Conservation (phyloP, 2,888 invertebrate species). For the Timema podura region DNA sequence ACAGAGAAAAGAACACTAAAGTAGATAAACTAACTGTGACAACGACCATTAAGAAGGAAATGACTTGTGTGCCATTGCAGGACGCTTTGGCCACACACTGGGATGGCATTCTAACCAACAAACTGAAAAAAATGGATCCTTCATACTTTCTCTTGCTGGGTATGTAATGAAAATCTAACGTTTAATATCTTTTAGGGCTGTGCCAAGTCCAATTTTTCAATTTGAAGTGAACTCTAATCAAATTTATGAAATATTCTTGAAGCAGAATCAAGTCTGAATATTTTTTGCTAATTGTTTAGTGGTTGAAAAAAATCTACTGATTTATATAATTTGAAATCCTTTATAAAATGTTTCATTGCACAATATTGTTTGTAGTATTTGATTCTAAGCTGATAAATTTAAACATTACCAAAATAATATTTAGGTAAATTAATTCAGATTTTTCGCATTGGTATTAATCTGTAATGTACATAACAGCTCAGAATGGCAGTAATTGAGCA, state of each 20-base stretch:
- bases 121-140: conserved; percentile 64
- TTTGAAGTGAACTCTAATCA: too few species aligned
- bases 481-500: too few species aligned
- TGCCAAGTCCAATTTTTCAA: too few species aligned
- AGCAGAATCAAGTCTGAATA: too few species aligned
- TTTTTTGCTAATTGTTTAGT: too few species aligned
- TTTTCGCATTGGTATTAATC: neutral
- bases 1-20: conserved; percentile 41
- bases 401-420: too few species aligned
- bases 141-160: conserved; percentile 70
- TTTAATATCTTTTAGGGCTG: neutral
- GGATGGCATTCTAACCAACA: conserved; percentile 55
- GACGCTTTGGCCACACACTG: conserved; percentile 64
- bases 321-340: too few species aligned
- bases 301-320: neutral
- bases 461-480: too few species aligned
- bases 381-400: too few species aligned
- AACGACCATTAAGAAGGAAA: conserved; percentile 60
- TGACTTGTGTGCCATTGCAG: conserved; percentile 64
- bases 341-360: too few species aligned
- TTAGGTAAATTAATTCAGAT: neutral
- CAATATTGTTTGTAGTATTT: too few species aligned
- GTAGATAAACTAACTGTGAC: conserved; percentile 51
- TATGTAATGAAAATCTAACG: conserved; percentile 35
- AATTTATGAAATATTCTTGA: too few species aligned